A percentile compares a stretch with the other conserved stretches of the same genome.
These are phyloP conservation scores for Psilopsiagon aurifrons DNA, from an alignment of 2,113 vertebrate species.

Conservation along the genomic window DNA sequence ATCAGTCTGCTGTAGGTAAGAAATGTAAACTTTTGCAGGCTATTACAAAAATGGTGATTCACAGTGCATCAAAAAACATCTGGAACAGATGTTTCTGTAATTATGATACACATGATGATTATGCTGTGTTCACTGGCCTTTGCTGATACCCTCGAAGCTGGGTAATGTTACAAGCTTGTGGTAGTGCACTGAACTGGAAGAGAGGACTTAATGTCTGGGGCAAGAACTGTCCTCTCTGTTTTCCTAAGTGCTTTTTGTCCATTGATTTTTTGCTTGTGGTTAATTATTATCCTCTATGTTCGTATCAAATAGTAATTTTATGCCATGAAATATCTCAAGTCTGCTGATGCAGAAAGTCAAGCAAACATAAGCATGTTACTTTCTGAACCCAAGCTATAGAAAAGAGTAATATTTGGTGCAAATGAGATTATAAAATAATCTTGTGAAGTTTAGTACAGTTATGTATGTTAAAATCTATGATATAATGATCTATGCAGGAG, in stretches of 20 bases:
- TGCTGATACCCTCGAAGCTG: neutral
- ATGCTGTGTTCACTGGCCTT: neutral
- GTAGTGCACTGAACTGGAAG: neutral
- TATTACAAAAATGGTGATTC: neutral
- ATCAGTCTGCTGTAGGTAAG: neutral
- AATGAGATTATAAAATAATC: neutral
- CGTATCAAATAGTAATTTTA: neutral
- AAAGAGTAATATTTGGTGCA: neutral
- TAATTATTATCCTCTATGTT: neutral
- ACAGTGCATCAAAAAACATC: neutral
- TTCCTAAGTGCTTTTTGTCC: neutral
- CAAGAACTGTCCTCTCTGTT: neutral
- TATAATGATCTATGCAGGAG: neutral
- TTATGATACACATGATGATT: neutral
- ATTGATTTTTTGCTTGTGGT: neutral
- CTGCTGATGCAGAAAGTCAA: neutral
- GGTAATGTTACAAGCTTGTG: neutral
- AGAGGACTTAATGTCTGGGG: neutral
- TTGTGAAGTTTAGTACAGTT: neutral
- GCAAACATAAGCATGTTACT: rapidly evolving
- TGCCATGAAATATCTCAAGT: neutral
- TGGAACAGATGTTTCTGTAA: conserved; percentile 33
- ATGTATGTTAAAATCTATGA: neutral
- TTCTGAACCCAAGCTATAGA: neutral
- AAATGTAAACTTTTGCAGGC: neutral